Evolutionary conservation across 2,797 vertebrate genomes (phyloP).

Genomic region (Chlorospingus flavigularis): DNA sequence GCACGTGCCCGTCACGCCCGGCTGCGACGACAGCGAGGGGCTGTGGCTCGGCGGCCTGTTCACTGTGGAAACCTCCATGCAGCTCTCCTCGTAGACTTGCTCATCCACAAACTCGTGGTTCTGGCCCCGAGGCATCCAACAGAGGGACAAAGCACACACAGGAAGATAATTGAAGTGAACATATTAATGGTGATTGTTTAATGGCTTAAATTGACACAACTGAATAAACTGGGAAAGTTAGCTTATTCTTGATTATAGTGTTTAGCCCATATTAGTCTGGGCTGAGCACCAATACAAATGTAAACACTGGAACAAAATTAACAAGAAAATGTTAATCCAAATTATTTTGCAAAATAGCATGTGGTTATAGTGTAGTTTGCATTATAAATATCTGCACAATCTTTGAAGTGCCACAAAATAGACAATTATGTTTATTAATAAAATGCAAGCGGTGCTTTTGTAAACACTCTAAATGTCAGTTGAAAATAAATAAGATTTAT

Average conservation of each 20-base stretch:
- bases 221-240: neutral
- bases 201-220: neutral
- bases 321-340: constrained; percentile 19
- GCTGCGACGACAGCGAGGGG: constrained; percentile 86
- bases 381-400: neutral
- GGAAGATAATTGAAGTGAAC: neutral
- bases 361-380: neutral
- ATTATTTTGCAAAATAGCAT: neutral
- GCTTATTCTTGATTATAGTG: constrained; percentile 12
- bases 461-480: neutral
- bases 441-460: neutral
- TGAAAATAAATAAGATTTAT: neutral
- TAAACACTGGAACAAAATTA: neutral
- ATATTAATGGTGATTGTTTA: neutral
- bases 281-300: constrained; percentile 13
- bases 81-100: constrained; percentile 84
- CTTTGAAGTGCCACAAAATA: neutral
- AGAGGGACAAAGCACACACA: neutral
- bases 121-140: constrained; percentile 65
- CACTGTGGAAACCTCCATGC: constrained; percentile 83
- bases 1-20: constrained; percentile 87
- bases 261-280: constrained; percentile 15
- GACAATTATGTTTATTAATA: neutral
- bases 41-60: constrained; percentile 84
- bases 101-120: constrained; percentile 94